A percentile compares a stretch with the other conserved stretches of the same genome.
Evolutionary conservation across 2,797 vertebrate genomes (phyloP).

Genomic region (Dromococcyx pavoninus): DNA sequence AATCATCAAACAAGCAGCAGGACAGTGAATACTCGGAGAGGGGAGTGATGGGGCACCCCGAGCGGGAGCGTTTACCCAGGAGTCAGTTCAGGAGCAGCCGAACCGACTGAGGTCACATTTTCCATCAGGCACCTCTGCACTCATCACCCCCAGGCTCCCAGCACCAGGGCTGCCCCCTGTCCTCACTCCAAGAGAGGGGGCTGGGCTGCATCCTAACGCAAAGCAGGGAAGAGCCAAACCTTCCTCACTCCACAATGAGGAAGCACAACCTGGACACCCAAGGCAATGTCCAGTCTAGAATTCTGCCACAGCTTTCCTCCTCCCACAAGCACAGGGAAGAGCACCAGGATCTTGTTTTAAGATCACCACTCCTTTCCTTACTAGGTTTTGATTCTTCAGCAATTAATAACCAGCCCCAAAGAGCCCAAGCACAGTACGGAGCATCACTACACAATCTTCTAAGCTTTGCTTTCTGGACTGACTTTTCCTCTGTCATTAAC

Average conservation of each 20-base stretch:
- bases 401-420: background rate
- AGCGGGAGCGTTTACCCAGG: background rate
- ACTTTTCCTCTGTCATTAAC: background rate
- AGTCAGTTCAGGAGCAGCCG: background rate
- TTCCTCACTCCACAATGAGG: background rate
- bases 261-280: background rate
- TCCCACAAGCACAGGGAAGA: rapidly evolving
- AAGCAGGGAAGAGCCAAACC: background rate
- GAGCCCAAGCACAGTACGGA: background rate
- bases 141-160: background rate
- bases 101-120: background rate
- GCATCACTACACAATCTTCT: background rate
- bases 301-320: background rate
- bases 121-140: too few relatives aligned
- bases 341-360: background rate
- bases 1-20: background rate
- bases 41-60: background rate
- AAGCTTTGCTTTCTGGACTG: background rate
- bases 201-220: too few relatives aligned
- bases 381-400: background rate
- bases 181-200: background rate
- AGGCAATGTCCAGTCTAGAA: background rate
- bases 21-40: too few relatives aligned
- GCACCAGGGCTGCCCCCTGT: background rate
- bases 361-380: background rate